Evolutionary conservation across 2,113 vertebrate species (phyloP), one percentile per base, ranked within the genome.

Genomic region (Gobiocypris rarus): DNA sequence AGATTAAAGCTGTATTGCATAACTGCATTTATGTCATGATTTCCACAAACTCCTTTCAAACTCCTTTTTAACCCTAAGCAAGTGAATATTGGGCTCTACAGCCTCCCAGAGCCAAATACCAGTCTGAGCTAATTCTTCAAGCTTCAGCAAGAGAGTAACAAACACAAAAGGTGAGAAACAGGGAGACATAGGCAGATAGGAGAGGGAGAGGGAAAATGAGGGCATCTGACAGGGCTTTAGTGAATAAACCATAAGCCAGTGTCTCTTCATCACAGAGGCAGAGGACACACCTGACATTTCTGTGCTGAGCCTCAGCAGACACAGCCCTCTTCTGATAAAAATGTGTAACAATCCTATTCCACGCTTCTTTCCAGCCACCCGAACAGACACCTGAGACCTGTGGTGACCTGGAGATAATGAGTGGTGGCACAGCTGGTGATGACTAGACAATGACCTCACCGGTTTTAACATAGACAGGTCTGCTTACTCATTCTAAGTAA

Each of bases 201-300:
- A 28, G 14, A 81, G 75, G 24, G 19, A 52, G 26, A 2, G 19
- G n/a, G n/a, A 54, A 19, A 70, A 31, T 22, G 48, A 78, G 82
- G 59, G 54, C n/a, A 9, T 41, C 65, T 84, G 82, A 75, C 77
- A 73, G 34, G 34, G n/a, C 59, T 82, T 61, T 79, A 67, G 26
- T 75, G 83, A 87, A 84, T 82, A 87, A 87, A 61, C 67, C 86
- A 81, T 71, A 76, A 75, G 45, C 54, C 45, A 73, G 38, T 83
- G 73, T 58, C 74, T 86, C 65, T 70, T 78, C 75, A 61, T 85
- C 83, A 61, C 45, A 43, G 38, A 82, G 54, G n/a, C 9, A 56
- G 43, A 84, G 61, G 74, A 85, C 65, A 77, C 85, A 83, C 34
- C 75, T 56, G 26, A 85, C 63, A 67, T 84, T 73, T 83, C 54